phyloP scores from a whole-genome alignment of 2,797 vertebrate genomes.

The Enoplosus armatus region DNA sequence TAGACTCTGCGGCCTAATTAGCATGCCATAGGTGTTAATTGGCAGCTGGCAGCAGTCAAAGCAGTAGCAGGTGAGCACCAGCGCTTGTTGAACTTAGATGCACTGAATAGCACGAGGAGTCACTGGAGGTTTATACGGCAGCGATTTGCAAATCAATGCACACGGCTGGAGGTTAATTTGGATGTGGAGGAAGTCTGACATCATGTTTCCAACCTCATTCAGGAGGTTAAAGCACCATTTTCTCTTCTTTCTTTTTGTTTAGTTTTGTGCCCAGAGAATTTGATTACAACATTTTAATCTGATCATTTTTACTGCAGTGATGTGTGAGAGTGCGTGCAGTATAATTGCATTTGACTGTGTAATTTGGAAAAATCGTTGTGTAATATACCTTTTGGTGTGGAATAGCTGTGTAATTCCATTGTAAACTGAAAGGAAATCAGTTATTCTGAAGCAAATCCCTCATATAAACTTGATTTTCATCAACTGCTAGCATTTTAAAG shows the following conservation, averaged over 20 bases:
- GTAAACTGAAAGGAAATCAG: neutral
- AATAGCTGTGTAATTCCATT: neutral
- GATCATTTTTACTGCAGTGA: conserved; percentile 4
- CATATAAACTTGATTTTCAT: conserved; percentile 14
- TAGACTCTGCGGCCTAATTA: conserved; percentile 83
- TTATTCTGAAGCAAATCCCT: conserved; percentile 10
- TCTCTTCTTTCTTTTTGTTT: conserved; percentile 14
- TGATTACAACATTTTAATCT: conserved; percentile 32
- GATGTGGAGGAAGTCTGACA: conserved; percentile 79
- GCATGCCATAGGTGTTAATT: conserved; percentile 87
- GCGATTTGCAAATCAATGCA: conserved; percentile 82
- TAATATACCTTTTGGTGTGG: neutral
- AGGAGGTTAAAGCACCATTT: conserved; percentile 77
- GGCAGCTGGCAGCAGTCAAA: conserved; percentile 81
- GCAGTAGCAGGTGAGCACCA: conserved; percentile 80
- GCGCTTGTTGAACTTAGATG: conserved; percentile 75
- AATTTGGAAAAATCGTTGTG: neutral
- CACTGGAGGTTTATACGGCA: conserved; percentile 69
- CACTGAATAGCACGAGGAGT: conserved; percentile 73
- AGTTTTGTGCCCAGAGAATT: conserved; percentile 27
- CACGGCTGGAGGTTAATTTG: conserved; percentile 80
- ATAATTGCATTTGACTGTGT: neutral
- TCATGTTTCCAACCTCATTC: conserved; percentile 79
- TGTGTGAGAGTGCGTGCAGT: neutral
- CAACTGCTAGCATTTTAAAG: conserved; percentile 22